Base-by-base conservation (phyloP, 2,797 vertebrate genomes). In the Hephaestus fuliginosus region DNA sequence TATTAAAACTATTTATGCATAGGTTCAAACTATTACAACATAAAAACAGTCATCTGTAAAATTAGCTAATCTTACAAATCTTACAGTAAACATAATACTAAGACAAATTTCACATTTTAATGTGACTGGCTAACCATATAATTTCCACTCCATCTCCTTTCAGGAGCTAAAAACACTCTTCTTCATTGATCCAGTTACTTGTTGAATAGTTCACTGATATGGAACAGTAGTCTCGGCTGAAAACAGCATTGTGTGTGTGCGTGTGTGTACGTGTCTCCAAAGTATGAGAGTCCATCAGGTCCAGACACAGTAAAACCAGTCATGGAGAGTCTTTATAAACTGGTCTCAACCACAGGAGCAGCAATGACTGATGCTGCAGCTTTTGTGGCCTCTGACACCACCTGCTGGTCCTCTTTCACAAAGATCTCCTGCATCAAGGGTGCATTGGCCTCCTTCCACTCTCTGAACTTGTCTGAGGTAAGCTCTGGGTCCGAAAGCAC, bases 391-490 rank as follows among this genome's bases (percentile, higher is more conserved):
- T 89, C 89, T 85, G 82, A 3, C n/a, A 80, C 88, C 89, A 53
- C 82, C 83, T 92, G 95, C 62, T 96, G 95, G 72, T 93, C 90
- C 41, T 89, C 84, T 56, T 92, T 90, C 20, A 94, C 89, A 81
- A 95, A 94, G 75, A 98, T 96, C 53, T 99, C 98, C 83, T 97
- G 96, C 81, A 98, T 83, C 83, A 99, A 84, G 70, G 97, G 81
- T 3, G 91, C 93, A 30, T 99, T 97, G 74, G 93, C 95, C 74
- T 96, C 95, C 84, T 97, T 99, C 98, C 98, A 99, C 63, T 96
- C 91, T 90, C 95, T 96, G 90, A 98, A 99, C 79, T 95, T 97
- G 82, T 86, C 72, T 1, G 97, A 96, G 3, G 96, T 98, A 76
- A 99, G 91, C 76, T 94, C 85, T 0, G 92, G 93, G 70, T 97